Evolutionary conservation across 2,888 invertebrate species (phyloP).

Genomic region (Melinaea menophilus): DNA sequence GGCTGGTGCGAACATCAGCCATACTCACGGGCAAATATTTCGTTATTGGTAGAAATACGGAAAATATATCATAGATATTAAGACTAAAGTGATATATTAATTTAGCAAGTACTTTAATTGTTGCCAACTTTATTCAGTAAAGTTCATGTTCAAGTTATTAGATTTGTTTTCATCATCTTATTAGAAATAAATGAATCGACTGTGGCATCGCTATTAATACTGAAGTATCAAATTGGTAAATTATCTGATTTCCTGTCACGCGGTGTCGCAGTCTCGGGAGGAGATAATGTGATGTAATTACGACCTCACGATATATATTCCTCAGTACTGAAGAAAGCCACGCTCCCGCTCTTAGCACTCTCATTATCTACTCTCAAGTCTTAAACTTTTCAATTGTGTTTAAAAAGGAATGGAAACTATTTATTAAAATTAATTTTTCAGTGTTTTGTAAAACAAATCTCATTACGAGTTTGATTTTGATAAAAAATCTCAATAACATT

Average conservation of each 20-base stretch:
- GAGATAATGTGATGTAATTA: slow-evolving; percentile 47
- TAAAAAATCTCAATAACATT: too few species aligned
- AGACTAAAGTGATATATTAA: too few species aligned
- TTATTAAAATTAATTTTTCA: too few species aligned
- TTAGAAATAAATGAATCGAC: not conserved
- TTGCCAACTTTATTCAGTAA: too few species aligned
- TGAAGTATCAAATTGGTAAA: slow-evolving; percentile 36
- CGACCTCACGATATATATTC: slow-evolving; percentile 30
- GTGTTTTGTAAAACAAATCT: too few species aligned
- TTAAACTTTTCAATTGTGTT: not conserved
- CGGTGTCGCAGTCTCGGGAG: slow-evolving; percentile 36
- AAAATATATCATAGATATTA: too few species aligned
- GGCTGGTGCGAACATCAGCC: too few species aligned
- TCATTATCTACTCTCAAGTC: slow-evolving; percentile 13
- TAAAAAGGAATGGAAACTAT: not conserved
- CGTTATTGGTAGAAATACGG: too few species aligned
- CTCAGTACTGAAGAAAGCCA: slow-evolving; percentile 12
- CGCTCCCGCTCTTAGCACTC: slow-evolving; percentile 14
- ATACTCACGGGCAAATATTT: too few species aligned
- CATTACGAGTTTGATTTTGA: too few species aligned
- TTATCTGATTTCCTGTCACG: slow-evolving; percentile 48
- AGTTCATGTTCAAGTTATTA: too few species aligned
- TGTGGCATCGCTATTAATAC: slow-evolving; percentile 14
- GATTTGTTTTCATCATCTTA: not conserved
- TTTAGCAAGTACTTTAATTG: too few species aligned